Evolutionary conservation across 2,797 vertebrate genomes (phyloP), one percentile per base, ranked within the genome.

Genomic region (Neomorphus geoffroyi): DNA sequence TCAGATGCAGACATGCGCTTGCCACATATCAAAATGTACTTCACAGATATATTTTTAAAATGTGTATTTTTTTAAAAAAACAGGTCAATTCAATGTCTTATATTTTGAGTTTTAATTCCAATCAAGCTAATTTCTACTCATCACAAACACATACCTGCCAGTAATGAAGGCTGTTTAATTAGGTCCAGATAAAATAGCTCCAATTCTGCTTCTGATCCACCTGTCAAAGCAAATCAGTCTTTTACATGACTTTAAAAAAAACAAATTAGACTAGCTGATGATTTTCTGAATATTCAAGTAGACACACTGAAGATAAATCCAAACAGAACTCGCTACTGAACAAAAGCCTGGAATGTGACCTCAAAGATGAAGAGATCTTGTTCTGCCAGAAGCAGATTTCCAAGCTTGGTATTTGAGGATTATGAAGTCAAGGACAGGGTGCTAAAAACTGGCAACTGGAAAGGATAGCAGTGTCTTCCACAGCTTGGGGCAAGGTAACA

Each of bases 221-320:
- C 98, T 98, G 98, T 98, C 98, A 98, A 98, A 98, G 97, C 98
- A 98, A 98, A 98, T 98, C 98, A 98, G 97, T 98, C 98, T 98
- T 98, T 97, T 97, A 97, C 97, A 97, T 96, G 97, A 97, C 97
- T 98, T 98, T 46, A 94, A 98, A 97, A 65, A 97, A 97, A 97
- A 89, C 97, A 97, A 98, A 98, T 98, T 97, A 98, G 98, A 98
- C 97, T 98, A 97, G 97, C 97, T 98, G 98, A 98, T 98, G 98
- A 98, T 96, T 98, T 98, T 98, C 96, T 98, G 98, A 98, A 98
- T 98, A 98, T 98, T 98, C 97, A 98, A 98, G 96, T 94, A 98
- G 98, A 98, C 97, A 97, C 92, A 96, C 86, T 11, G 94, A 98
- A 97, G 97, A 98, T 95, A 98, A 98, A 98, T 97, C 96, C 97